Evolutionary conservation across 2,113 vertebrate species (phyloP).

Genomic region (Scytalopus superciliaris): DNA sequence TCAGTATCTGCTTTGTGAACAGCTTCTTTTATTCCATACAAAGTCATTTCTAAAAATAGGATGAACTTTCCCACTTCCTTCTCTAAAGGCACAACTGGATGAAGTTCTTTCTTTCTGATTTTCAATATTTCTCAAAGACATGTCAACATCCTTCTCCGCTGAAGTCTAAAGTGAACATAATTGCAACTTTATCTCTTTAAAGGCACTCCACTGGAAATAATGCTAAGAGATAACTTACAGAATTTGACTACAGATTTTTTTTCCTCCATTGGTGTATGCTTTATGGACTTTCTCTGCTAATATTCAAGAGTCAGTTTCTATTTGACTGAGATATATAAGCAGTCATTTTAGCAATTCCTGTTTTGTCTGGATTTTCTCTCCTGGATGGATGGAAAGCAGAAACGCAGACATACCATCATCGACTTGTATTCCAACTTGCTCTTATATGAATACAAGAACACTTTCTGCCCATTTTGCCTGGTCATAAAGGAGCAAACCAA

Average conservation of each 20-base stretch:
- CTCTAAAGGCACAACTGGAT: not conserved
- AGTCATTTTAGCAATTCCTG: not conserved
- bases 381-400: not conserved
- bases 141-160: not conserved
- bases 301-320: not conserved
- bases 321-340: not conserved
- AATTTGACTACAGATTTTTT: not conserved
- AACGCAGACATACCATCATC: not conserved
- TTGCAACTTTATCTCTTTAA: not conserved
- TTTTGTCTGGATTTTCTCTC: not conserved
- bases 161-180: not conserved
- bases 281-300: not conserved
- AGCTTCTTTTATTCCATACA: not conserved
- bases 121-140: not conserved
- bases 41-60: not conserved
- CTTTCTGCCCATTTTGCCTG: not conserved
- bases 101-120: not conserved
- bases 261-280: not conserved
- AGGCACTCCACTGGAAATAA: not conserved
- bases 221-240: not conserved
- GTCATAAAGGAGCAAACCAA: not conserved
- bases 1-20: not conserved
- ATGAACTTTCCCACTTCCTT: not conserved
- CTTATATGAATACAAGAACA: not conserved
- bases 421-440: accelerated